Base-by-base conservation (phyloP, 2,113 vertebrate species). In the Leucopternis melanops region DNA sequence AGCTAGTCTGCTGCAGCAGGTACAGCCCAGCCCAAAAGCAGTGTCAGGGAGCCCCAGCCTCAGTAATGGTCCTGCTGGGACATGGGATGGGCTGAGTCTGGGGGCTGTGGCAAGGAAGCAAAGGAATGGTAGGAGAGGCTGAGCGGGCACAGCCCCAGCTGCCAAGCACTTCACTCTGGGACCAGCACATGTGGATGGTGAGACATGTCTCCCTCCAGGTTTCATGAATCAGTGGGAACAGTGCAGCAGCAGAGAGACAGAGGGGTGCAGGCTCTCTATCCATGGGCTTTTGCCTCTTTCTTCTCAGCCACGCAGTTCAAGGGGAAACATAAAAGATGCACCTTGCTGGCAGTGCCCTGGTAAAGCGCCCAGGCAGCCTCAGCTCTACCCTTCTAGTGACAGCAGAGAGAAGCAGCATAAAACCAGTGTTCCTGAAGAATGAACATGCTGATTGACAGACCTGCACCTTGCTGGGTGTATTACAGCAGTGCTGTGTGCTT, bases 121-220 rank as follows among this genome's bases (percentile, higher is more conserved):
- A 11, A 10, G 16, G 75, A 77, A 14, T 8, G 36, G 47, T 42
- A 74, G 85, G 57, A 59, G 38, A n/a, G 58, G 62, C 49, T 47
- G 81, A 47, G 63, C 2, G 3, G 34, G 38, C 9, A 9, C 62
- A 67, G 54, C 65, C 14, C 17, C 29, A n/a, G 20, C 42, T 79
- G 49, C 45, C 10, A 9, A 31, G 45, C 7, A 23, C 54, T 29
- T 90, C 23, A 11, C 10, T 50, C 4, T 50, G 95, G 95, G 83
- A 86, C 96, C 93, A 94, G 78, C 47, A 29, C 16, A 6, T 10
- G 66, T 0, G 0, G 26, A 8, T 0, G 26, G 29, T 2, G 8
- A 54, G 40, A 17, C 0, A 0, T 3, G 9, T 34, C 57, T 27
- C 52, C 66, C 12, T 32, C 36, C 18, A 27, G 31, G 8, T 54